Conservation (phyloP, 2,797 vertebrate genomes). For the Dryobates pubescens region DNA sequence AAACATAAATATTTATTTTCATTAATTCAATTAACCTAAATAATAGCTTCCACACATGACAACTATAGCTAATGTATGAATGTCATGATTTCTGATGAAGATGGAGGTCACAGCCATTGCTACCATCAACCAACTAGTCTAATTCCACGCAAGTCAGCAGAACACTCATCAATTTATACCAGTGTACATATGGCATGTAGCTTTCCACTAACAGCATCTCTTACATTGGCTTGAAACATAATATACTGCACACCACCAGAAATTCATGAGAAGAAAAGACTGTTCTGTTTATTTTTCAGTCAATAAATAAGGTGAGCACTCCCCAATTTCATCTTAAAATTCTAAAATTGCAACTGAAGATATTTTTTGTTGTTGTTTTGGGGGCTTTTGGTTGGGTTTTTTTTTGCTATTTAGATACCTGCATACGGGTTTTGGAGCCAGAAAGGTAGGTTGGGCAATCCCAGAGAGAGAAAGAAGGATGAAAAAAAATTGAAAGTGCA, state of each 20-base stretch:
- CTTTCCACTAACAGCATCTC: not conserved
- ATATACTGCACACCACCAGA: not conserved
- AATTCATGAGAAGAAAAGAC: not conserved
- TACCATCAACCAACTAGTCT: not conserved
- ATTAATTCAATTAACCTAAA: constrained; percentile 74
- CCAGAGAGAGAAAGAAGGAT: constrained; percentile 33
- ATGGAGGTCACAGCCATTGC: not conserved
- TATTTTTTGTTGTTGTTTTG: not conserved
- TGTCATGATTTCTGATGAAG: constrained; percentile 33
- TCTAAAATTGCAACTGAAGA: not conserved
- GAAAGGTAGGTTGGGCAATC: constrained; percentile 21
- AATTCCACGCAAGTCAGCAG: not conserved
- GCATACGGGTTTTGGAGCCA: not conserved
- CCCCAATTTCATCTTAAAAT: not conserved
- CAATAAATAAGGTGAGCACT: not conserved
- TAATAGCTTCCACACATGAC: constrained; percentile 62
- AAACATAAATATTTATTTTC: constrained; percentile 77
- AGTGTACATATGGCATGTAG: not conserved
- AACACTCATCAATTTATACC: not conserved
- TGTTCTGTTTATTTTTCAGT: not conserved
- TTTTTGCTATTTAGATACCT: not conserved
- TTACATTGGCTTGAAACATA: not conserved
- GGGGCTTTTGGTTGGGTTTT: too few species aligned
- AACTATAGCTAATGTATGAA: constrained; percentile 56
- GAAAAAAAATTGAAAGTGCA: constrained; percentile 39